Conservation (phyloP, 2,888 invertebrate species). For the Drosophila cognata region DNA sequence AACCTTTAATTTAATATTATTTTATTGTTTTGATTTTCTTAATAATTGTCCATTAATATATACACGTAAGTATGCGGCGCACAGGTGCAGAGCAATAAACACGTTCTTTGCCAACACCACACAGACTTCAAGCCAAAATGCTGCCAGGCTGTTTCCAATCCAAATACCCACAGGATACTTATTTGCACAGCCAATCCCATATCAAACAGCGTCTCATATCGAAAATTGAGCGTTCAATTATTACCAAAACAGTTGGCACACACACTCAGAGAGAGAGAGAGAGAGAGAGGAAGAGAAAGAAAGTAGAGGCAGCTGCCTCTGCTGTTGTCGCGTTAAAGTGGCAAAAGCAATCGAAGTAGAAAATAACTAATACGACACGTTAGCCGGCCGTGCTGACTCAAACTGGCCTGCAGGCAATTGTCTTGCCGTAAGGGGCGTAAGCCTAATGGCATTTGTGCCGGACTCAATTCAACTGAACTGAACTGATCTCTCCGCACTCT, state of each 20-base stretch:
- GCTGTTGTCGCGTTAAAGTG: constrained; percentile 79
- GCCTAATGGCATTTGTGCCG: constrained; percentile 74
- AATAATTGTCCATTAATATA: not conserved
- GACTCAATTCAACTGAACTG: constrained; percentile 28
- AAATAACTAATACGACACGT: constrained; percentile 80
- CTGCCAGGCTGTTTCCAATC: constrained; percentile 5
- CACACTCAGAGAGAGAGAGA: constrained; percentile 1
- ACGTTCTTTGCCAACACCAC: constrained; percentile 6
- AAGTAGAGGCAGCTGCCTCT: constrained; percentile 23
- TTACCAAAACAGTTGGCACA: constrained; percentile 72
- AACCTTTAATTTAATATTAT: constrained; percentile 2
- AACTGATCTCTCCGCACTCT: constrained; percentile 24
- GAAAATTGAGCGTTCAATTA: constrained; percentile 78
- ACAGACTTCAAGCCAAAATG: not conserved
- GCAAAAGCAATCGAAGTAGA: constrained; percentile 82
- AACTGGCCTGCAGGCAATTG: constrained; percentile 70
- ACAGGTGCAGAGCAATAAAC: constrained; percentile 17
- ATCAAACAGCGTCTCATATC: constrained; percentile 60
- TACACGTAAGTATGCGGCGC: constrained; percentile 3
- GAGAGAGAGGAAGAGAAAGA: not conserved
- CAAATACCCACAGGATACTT: constrained; percentile 18
- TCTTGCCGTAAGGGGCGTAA: constrained; percentile 60
- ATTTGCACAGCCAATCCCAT: constrained; percentile 20
- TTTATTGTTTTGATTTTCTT: constrained; percentile 3
- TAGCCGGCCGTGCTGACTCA: constrained; percentile 68